Percentiles rank a stretch among this genome's conserved stretches.
phyloP scores from a whole-genome alignment of 2,888 invertebrate species.

The Diarsia mendica region DNA sequence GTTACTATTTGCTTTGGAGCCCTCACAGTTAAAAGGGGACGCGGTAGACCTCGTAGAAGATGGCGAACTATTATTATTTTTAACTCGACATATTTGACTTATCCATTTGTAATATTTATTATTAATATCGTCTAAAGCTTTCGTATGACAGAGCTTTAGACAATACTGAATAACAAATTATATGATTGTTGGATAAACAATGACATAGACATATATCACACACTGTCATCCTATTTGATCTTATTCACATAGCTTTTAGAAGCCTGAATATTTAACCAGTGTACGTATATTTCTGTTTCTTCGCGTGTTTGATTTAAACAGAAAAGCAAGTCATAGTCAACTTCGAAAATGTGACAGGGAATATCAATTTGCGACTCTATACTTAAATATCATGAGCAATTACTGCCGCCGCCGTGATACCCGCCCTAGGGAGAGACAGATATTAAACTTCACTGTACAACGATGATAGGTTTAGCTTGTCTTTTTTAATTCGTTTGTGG shows the following conservation, averaged over 20 bases:
- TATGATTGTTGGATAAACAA: not conserved
- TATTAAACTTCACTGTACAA: conserved; percentile 6
- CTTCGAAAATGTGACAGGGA: conserved; percentile 61
- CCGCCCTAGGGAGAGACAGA: conserved; percentile 28
- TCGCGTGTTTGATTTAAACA: conserved; percentile 42
- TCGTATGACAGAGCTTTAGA: not conserved
- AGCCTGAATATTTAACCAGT: conserved; percentile 20
- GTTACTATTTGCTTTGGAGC: too few species aligned
- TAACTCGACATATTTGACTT: not conserved
- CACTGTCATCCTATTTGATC: not conserved
- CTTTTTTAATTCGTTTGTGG: not conserved
- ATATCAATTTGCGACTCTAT: conserved; percentile 65
- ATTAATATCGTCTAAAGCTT: conserved; percentile 1
- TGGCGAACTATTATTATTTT: not conserved
- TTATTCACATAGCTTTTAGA: conserved; percentile 3
- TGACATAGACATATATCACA: not conserved
- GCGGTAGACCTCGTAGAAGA: too few species aligned
- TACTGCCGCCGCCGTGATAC: conserved; percentile 34
- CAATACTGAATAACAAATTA: conserved; percentile 2
- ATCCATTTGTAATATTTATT: not conserved
- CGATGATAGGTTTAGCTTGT: not conserved
- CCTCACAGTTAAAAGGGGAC: too few species aligned
- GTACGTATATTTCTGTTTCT: conserved; percentile 5
- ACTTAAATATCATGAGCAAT: conserved; percentile 48
- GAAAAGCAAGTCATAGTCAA: conserved; percentile 37